A percentile compares a stretch with the other conserved stretches of the same genome.
These are phyloP conservation scores for Heterohyrax brucei DNA, from an alignment of 2,797 vertebrate genomes.

Conservation along the genomic window DNA sequence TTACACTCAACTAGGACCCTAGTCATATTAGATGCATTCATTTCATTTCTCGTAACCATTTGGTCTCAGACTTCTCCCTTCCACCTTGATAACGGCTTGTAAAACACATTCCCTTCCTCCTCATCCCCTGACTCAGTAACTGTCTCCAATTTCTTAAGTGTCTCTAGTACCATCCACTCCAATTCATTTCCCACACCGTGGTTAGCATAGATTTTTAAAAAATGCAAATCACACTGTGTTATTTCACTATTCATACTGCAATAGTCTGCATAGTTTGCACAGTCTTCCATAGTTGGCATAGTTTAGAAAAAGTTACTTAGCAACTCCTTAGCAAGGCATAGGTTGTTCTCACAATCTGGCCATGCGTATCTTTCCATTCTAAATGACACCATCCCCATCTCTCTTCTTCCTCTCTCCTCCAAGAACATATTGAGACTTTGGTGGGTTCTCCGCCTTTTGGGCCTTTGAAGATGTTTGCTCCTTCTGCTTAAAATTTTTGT, in stretches of 20 bases:
- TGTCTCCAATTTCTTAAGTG: not conserved
- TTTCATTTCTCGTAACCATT: not conserved
- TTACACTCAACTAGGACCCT: not conserved
- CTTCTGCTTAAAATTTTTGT: not conserved
- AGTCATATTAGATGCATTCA: not conserved
- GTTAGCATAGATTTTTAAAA: not conserved
- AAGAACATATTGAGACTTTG: not conserved
- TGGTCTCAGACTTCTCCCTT: not conserved
- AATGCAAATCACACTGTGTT: not conserved
- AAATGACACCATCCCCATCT: not conserved
- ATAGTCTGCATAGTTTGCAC: no score
- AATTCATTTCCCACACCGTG: no score
- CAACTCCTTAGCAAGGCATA: not conserved
- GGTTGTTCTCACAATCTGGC: not conserved
- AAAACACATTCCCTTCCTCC: not conserved
- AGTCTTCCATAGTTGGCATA: not conserved
- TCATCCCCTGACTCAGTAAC: not conserved
- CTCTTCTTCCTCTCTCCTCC: not conserved
- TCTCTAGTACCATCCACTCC: not conserved
- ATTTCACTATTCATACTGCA: not conserved
- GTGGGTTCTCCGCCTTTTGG: not conserved
- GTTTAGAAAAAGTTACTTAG: not conserved
- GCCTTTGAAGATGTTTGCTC: not conserved
- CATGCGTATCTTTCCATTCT: not conserved
- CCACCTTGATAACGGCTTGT: not conserved